phyloP scores from a whole-genome alignment of 2,113 vertebrate genomes.

The Python bivittatus region DNA sequence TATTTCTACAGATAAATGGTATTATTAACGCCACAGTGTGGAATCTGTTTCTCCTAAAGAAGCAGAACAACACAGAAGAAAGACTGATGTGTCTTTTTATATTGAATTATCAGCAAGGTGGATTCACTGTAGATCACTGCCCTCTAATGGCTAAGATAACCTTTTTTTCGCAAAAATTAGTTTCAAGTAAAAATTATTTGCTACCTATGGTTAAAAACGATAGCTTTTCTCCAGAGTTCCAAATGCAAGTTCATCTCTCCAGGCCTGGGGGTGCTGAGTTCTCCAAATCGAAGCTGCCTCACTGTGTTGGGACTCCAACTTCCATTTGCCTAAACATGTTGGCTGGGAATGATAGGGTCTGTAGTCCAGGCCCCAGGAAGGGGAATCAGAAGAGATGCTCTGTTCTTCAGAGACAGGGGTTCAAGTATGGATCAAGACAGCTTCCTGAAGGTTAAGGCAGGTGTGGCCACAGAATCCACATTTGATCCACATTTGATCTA shows the following conservation, averaged over 20 bases:
- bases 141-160: conserved; percentile 9
- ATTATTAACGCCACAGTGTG: accelerated
- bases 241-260: too few species aligned
- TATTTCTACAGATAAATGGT: background rate
- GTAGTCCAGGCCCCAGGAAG: background rate
- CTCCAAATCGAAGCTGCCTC: too few species aligned
- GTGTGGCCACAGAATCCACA: too few species aligned
- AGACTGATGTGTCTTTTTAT: accelerated
- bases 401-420: background rate
- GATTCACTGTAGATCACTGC: conserved; percentile 44
- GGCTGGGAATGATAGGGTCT: too few species aligned
- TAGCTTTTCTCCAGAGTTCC: too few species aligned
- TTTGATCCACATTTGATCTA: too few species aligned
- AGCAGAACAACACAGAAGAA: background rate
- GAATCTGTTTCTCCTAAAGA: background rate
- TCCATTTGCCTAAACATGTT: too few species aligned
- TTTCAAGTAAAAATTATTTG: background rate
- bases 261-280: too few species aligned
- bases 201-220: background rate
- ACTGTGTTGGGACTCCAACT: too few species aligned
- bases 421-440: background rate
- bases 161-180: background rate
- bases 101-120: background rate
- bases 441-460: background rate
- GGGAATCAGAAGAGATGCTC: accelerated